Percentiles rank a stretch among this genome's conserved stretches.
Conservation (phyloP, 2,113 vertebrate genomes). For the Tachycineta bicolor region DNA sequence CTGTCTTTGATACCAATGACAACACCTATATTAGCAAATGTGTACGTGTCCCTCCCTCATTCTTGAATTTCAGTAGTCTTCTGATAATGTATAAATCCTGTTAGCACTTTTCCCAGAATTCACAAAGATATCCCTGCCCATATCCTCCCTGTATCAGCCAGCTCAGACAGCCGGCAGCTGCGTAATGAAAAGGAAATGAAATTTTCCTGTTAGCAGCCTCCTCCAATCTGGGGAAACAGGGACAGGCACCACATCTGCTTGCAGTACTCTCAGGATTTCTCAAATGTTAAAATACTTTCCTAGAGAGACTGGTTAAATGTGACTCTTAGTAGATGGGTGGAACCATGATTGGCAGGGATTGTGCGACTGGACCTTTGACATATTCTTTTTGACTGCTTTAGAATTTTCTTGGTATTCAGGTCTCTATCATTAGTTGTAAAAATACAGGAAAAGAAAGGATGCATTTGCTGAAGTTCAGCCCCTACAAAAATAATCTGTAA, state of each 20-base stretch:
- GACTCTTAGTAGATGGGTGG: background rate
- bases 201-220: conserved; percentile 18
- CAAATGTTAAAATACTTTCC: background rate
- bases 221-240: background rate
- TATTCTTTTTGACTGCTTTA: background rate
- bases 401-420: background rate
- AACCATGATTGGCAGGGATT: background rate
- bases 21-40: background rate
- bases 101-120: background rate
- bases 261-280: background rate
- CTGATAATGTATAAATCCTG: background rate
- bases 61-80: background rate
- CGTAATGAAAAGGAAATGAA: background rate
- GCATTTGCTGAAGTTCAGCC: background rate
- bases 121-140: background rate
- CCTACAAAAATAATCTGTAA: background rate
- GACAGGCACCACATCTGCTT: background rate
- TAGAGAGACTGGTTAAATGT: background rate
- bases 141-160: background rate
- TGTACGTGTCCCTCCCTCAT: background rate
- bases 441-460: background rate
- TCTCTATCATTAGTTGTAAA: background rate
- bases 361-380: background rate
- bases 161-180: background rate
- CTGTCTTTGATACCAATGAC: background rate